Evolutionary conservation across 2,888 invertebrate genomes (phyloP), one percentile per base, ranked within the genome.

Genomic region (Alloplasta piceator): DNA sequence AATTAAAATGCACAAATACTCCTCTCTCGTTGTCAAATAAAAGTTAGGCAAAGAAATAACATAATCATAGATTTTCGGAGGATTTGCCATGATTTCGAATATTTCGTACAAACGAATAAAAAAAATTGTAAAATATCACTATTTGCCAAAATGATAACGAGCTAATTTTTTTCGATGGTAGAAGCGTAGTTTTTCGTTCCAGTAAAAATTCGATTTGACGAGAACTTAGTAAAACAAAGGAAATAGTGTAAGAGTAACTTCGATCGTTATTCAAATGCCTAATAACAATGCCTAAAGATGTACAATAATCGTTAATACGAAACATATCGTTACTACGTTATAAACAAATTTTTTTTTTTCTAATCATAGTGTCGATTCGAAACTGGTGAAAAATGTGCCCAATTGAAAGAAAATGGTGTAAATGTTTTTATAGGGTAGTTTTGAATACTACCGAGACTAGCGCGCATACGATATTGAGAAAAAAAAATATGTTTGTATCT

Each of bases 321-420:
- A 78, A 80, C 79, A 84, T 84, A 82, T 82, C 82, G 68, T 82
- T 80, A 85, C 67, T 71, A 55, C 80, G 78, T 73, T 80, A 72
- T 50, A 68, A 68, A 43, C 48, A 41, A 52, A 61, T 46, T 56
- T 43, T 43, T 46, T 41, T 48, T 78, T 58, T 12, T 36, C 66
- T 75, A 75, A 66, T 71, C 26, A 80, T 66, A 52, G 46, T 12
- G 7, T 60, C 16, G 46, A 71, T 50, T 50, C 6, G 16, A 71
- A 71, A n/a, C 14, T 46, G 9, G 41, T n/a, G 67, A 60, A 46
- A 39, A 71, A 63, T 14, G 38, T 76, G 63, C 38, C 55, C 60
- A 56, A 64, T 76, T 36, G 7, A 50, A 26, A 26, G 26, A 26
- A 26, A 64, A 36, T 48, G 50, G 58, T 76, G 55, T 72, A 68